A percentile compares a stretch with the other conserved stretches of the same genome.
Evolutionary conservation across 2,797 vertebrate species (phyloP).

Genomic region (Sciurus vulgaris): DNA sequence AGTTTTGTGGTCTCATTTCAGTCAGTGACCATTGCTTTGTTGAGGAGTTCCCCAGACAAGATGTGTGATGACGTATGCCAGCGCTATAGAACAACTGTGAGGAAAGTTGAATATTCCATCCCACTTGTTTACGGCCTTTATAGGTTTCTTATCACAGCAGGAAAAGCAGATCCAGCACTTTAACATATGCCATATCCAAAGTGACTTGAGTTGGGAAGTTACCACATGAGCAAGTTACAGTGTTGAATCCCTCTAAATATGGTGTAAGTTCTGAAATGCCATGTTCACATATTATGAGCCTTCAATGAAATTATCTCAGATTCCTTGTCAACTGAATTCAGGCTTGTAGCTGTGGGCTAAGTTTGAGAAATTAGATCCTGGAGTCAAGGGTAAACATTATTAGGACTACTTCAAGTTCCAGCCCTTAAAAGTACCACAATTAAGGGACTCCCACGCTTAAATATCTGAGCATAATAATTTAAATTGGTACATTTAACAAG

Average conservation of each 20-base stretch:
- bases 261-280: not conserved
- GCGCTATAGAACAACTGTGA: slow-evolving; percentile 77
- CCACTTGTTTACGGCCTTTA: slow-evolving; percentile 81
- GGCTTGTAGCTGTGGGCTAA: not conserved
- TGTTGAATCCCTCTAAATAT: slow-evolving; percentile 16
- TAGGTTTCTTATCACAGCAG: slow-evolving; percentile 81
- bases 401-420: not conserved
- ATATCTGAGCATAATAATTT: not conserved
- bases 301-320: not conserved
- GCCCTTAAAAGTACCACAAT: not conserved
- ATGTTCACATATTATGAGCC: not conserved
- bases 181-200: slow-evolving; percentile 76
- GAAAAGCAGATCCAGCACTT: slow-evolving; percentile 78
- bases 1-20: slow-evolving; percentile 33
- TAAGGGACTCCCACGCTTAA: not conserved
- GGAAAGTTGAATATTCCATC: slow-evolving; percentile 84
- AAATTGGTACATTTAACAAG: not conserved
- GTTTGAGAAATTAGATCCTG: not conserved
- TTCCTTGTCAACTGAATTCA: not conserved
- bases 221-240: slow-evolving; percentile 78
- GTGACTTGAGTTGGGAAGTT: slow-evolving; percentile 78
- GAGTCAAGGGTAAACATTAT: not conserved
- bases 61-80: slow-evolving; percentile 76
- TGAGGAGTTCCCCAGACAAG: slow-evolving; percentile 81
- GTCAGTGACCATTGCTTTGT: slow-evolving; percentile 71